Conservation (phyloP, 2,888 invertebrate genomes). For the Scrobipalpa atriplicella region DNA sequence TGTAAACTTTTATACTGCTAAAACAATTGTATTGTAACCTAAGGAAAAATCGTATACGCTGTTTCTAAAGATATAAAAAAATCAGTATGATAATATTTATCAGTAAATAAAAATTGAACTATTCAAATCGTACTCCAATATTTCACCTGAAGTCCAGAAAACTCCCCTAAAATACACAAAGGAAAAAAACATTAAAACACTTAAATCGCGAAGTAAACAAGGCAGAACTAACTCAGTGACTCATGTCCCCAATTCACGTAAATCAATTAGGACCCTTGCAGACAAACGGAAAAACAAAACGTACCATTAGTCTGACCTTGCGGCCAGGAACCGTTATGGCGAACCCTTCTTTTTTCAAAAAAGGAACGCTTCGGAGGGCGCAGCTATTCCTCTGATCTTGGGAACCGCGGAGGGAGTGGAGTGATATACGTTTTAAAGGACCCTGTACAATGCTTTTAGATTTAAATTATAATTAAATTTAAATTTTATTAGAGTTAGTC, state of each 20-base stretch:
- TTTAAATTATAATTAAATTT: no score
- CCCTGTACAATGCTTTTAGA: slow-evolving; percentile 42
- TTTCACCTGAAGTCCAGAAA: no score
- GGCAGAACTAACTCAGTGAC: background rate
- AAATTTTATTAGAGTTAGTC: no score
- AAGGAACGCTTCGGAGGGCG: slow-evolving; percentile 57
- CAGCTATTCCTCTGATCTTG: slow-evolving; percentile 77
- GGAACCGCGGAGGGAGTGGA: slow-evolving; percentile 70
- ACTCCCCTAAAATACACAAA: background rate
- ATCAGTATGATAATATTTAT: no score
- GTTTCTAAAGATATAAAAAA: no score
- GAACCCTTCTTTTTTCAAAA: slow-evolving; percentile 51
- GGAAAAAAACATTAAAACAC: background rate
- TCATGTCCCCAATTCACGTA: slow-evolving; percentile 2
- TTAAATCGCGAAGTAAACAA: background rate
- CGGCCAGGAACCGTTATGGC: slow-evolving; percentile 62
- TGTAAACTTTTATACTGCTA: no score
- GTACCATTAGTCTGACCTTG: slow-evolving; percentile 74
- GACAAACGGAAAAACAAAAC: slow-evolving; percentile 45
- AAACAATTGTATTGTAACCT: no score
- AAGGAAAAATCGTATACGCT: no score
- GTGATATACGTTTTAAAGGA: slow-evolving; percentile 57
- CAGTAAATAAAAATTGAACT: no score
- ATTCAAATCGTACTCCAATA: no score
- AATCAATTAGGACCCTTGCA: slow-evolving; percentile 13